phyloP scores from a whole-genome alignment of 2,797 vertebrate species.

The Sebastes nivosus region DNA sequence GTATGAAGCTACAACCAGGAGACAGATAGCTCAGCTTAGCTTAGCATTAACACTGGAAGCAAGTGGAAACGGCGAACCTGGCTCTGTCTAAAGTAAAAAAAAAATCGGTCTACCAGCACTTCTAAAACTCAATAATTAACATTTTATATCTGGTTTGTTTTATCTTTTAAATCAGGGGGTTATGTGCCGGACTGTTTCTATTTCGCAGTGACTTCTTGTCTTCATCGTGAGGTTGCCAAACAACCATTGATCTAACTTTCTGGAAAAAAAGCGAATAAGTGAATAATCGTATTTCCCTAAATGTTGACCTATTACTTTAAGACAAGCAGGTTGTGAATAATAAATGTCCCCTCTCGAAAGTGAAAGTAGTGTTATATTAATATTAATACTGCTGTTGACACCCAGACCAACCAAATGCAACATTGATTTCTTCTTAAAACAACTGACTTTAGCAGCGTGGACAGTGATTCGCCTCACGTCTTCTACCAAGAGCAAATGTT shows the following conservation, averaged over 20 bases:
- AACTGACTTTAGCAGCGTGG: neutral
- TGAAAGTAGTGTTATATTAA: neutral
- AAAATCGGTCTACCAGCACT: neutral
- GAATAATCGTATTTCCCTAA: neutral
- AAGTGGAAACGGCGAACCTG: neutral
- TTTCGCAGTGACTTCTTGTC: neutral
- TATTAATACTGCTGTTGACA: neutral
- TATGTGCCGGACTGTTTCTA: neutral
- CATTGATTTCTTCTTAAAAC: neutral
- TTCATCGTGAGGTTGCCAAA: neutral
- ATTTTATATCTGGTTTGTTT: neutral
- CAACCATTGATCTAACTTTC: neutral
- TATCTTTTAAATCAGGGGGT: neutral
- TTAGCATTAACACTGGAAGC: neutral
- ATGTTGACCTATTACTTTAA: neutral
- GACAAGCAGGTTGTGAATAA: neutral
- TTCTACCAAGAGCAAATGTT: neutral
- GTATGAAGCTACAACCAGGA: neutral
- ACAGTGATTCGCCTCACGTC: neutral
- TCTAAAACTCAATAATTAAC: neutral
- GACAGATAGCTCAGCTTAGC: neutral
- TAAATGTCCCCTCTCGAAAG: neutral
- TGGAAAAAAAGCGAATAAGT: neutral
- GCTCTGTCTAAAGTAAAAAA: neutral
- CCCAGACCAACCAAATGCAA: neutral